A percentile compares a stretch with the other conserved stretches of the same genome.
These are phyloP conservation scores for Albula glossodonta DNA, from an alignment of 2,113 vertebrate species.

Conservation along the genomic window DNA sequence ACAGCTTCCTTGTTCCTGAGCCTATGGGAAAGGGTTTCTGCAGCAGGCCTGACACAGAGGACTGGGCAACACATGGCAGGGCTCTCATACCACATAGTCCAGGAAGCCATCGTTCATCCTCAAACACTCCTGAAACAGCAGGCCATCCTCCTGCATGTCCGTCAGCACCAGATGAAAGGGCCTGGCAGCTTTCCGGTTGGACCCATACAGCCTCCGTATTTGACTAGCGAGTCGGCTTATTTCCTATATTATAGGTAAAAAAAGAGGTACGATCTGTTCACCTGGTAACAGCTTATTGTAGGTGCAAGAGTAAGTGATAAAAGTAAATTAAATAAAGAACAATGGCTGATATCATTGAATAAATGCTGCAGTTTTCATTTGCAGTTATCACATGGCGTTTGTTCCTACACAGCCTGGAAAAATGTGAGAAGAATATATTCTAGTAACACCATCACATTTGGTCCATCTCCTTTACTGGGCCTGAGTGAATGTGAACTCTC, in stretches of 20 bases:
- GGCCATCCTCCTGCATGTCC: slow-evolving; percentile 68
- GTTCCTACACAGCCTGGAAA: no score
- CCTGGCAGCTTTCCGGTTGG: slow-evolving; percentile 76
- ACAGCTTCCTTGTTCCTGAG: no score
- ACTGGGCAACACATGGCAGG: neutral
- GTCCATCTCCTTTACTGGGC: neutral
- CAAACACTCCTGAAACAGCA: slow-evolving; percentile 80
- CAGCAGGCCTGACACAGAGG: neutral
- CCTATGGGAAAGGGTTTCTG: no score
- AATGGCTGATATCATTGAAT: no score
- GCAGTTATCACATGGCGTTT: no score
- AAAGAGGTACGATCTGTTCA: neutral
- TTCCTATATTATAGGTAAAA: slow-evolving; percentile 67
- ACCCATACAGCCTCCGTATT: slow-evolving; percentile 86
- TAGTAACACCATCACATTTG: no score
- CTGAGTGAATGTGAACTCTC: neutral
- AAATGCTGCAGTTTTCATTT: no score
- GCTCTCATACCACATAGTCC: slow-evolving; percentile 73
- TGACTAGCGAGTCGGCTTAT: slow-evolving; percentile 83
- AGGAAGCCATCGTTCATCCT: slow-evolving; percentile 92
- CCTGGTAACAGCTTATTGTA: no score
- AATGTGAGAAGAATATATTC: no score
- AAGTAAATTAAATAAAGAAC: no score
- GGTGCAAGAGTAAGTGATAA: no score
- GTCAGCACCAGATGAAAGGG: slow-evolving; percentile 87